Percentiles rank a stretch among this genome's conserved stretches.
phyloP scores from a whole-genome alignment of 1,140 invertebrate genomes.

The Amyelois transitella region DNA sequence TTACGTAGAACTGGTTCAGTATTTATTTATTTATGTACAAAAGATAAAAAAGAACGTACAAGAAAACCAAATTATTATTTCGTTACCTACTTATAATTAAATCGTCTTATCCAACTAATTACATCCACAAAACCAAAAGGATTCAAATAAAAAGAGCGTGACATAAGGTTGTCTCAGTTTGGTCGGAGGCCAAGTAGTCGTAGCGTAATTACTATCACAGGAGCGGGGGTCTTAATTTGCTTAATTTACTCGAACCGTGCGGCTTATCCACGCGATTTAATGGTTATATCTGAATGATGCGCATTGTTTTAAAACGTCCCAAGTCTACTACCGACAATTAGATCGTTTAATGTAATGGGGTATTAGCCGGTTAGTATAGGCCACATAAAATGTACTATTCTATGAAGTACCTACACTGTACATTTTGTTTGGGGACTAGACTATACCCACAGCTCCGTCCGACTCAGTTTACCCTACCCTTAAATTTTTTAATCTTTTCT shows the following conservation, averaged over 20 bases:
- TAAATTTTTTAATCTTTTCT: no score
- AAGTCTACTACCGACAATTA: constrained; percentile 36
- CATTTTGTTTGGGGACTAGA: neutral
- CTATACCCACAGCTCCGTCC: no score
- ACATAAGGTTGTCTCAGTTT: constrained; percentile 7
- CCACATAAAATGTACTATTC: neutral
- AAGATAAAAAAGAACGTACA: no score
- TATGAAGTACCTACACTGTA: neutral
- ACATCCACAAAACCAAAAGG: constrained; percentile 7
- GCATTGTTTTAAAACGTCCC: constrained; percentile 53
- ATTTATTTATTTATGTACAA: no score
- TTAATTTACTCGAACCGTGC: constrained; percentile 56
- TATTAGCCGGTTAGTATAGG: neutral
- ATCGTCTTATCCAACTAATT: no score
- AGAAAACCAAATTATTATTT: no score
- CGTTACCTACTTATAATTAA: neutral
- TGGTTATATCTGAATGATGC: constrained; percentile 56
- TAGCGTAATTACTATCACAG: constrained; percentile 60
- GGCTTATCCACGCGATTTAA: constrained; percentile 60
- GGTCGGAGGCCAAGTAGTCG: constrained; percentile 54
- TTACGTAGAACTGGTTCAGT: no score
- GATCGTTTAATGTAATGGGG: neutral
- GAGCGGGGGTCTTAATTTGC: constrained; percentile 60
- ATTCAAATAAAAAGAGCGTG: neutral
- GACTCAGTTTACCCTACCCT: no score